Evolutionary conservation across 2,888 invertebrate species (phyloP).

Genomic region (Cosmopolites sordidus): DNA sequence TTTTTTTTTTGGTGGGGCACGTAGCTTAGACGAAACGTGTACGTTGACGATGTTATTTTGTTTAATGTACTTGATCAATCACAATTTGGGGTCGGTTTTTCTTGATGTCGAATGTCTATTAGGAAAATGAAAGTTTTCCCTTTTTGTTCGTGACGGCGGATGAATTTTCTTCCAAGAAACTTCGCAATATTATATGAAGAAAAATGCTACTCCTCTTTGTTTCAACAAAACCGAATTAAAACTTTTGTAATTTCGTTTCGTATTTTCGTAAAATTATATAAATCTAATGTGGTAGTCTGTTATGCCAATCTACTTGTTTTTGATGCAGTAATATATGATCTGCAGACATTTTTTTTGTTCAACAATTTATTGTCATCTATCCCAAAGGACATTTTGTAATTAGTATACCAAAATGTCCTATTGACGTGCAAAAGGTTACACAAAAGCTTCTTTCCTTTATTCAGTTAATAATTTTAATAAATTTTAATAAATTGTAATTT

Average conservation of each 20-base stretch:
- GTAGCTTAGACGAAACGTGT: constrained; percentile 4
- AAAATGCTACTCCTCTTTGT: neutral
- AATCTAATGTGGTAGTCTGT: neutral
- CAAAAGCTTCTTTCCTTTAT: no score
- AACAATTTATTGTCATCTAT: no score
- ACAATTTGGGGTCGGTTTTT: constrained; percentile 8
- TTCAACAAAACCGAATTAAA: neutral
- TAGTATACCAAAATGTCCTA: no score
- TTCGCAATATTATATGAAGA: neutral
- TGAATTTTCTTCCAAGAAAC: neutral
- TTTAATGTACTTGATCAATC: constrained; percentile 10
- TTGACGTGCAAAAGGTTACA: no score
- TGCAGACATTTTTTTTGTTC: no score
- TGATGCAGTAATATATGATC: no score
- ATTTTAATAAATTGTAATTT: no score
- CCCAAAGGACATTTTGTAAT: no score
- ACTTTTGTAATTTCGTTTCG: neutral
- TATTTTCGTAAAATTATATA: neutral
- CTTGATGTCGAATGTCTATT: constrained; percentile 7
- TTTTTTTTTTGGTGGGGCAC: constrained; percentile 7
- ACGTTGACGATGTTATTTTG: constrained; percentile 10
- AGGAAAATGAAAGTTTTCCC: constrained; percentile 4
- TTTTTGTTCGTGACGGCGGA: neutral
- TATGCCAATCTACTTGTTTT: no score
- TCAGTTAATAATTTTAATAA: no score